Percentiles rank a stretch among this genome's conserved stretches.
These are phyloP conservation scores for Pluvianellus socialis DNA, from an alignment of 2,113 vertebrate species.

Conservation along the genomic window DNA sequence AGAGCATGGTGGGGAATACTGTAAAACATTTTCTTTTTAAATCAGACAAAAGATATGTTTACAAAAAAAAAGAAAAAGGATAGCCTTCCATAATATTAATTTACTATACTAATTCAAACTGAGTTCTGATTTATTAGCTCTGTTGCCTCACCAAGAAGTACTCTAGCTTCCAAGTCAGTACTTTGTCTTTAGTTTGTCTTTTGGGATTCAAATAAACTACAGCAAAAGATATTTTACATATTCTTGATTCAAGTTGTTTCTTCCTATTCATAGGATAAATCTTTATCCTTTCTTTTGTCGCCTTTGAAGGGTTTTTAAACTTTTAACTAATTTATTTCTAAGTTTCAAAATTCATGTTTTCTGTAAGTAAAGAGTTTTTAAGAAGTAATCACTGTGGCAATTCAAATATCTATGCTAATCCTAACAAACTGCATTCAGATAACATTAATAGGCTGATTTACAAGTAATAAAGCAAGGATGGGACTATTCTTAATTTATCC, in stretches of 20 bases:
- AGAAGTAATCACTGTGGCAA: neutral
- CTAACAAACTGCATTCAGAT: slow-evolving; percentile 28
- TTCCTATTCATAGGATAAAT: neutral
- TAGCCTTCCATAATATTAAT: neutral
- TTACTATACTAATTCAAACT: slow-evolving; percentile 1
- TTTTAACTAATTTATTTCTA: slow-evolving; percentile 3
- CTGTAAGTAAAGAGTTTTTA: neutral
- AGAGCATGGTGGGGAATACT: neutral
- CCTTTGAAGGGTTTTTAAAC: neutral
- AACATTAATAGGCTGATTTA: slow-evolving; percentile 49
- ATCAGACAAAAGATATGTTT: neutral
- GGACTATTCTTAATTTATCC: neutral
- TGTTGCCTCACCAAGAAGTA: neutral
- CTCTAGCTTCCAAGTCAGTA: neutral
- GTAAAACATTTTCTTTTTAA: neutral
- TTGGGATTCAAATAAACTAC: neutral
- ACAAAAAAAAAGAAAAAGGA: neutral
- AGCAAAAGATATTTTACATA: neutral
- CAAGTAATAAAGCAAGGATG: slow-evolving; percentile 42
- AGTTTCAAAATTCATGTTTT: neutral
- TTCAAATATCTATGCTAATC: slow-evolving; percentile 19
- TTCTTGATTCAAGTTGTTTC: neutral
- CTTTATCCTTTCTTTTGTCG: neutral
- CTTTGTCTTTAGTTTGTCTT: neutral
- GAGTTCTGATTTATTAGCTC: neutral